These are phyloP conservation scores for Vombatus ursinus DNA, from an alignment of 2,113 vertebrate genomes.

Conservation along the genomic window DNA sequence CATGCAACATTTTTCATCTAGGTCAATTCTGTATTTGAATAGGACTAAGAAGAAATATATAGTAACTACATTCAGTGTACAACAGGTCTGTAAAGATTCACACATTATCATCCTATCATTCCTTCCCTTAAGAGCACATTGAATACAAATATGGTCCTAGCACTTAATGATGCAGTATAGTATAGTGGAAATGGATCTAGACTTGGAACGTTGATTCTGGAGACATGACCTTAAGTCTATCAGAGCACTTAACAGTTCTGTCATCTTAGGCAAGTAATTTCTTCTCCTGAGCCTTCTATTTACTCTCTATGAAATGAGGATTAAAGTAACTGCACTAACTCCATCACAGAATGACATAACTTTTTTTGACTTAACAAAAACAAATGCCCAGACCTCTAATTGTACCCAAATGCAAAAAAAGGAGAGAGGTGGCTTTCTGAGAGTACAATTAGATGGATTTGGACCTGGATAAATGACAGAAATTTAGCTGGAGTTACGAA, in stretches of 20 bases:
- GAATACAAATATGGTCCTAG: neutral
- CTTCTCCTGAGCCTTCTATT: neutral
- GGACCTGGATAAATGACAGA: neutral
- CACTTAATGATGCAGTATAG: neutral
- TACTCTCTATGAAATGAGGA: neutral
- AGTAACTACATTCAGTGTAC: neutral
- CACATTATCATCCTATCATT: neutral
- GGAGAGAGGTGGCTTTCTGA: neutral
- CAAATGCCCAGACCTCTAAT: neutral
- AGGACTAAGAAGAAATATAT: neutral
- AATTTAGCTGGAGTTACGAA: neutral
- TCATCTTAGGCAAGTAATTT: neutral
- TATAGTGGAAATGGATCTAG: neutral
- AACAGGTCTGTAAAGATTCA: neutral
- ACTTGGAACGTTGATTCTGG: neutral
- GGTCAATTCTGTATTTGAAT: neutral
- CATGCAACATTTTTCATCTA: neutral
- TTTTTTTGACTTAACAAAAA: neutral
- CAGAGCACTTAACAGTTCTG: neutral
- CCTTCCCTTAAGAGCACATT: neutral
- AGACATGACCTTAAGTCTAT: neutral
- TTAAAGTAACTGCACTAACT: neutral
- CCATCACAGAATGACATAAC: neutral
- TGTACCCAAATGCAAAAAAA: neutral
- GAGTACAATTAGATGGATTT: neutral